phyloP scores from a whole-genome alignment of 2,888 invertebrate genomes.

The Drosophila pegasa region DNA sequence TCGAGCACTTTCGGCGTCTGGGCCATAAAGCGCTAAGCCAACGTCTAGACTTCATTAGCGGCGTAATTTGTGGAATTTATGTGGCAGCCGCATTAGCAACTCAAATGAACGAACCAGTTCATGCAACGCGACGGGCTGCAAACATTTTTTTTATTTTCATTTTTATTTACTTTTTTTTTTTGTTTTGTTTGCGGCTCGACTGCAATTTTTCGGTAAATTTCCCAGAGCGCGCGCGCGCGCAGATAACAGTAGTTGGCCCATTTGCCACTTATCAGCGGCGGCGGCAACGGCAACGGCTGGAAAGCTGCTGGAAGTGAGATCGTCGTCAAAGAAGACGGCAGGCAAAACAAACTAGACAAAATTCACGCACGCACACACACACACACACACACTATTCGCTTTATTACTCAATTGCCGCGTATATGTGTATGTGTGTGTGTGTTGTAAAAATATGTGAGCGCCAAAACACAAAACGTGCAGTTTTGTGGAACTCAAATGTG shows the following conservation, averaged over 20 bases:
- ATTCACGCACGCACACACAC: conserved; percentile 2
- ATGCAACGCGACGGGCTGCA: conserved; percentile 36
- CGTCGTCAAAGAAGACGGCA: conserved; percentile 17
- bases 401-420: conserved; percentile 46
- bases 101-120: conserved; percentile 56
- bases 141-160: no score
- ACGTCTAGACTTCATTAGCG: conserved; percentile 74
- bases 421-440: conserved; percentile 29
- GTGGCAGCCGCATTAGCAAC: conserved; percentile 72
- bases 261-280: conserved; percentile 11
- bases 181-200: conserved; percentile 8
- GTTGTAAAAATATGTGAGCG: conserved; percentile 50
- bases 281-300: no score
- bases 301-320: not conserved
- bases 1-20: conserved; percentile 28
- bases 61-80: conserved; percentile 75
- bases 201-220: conserved; percentile 69
- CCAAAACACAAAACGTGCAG: conserved; percentile 60
- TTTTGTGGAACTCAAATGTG: conserved; percentile 65
- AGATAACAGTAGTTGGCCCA: conserved; percentile 28
- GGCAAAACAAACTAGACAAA: conserved; percentile 34
- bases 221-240: conserved; percentile 39
- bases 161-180: no score
- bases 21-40: conserved; percentile 41
- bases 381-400: conserved; percentile 39